Base-by-base conservation (phyloP, 2,888 invertebrate species). In the Mimachlamys varia region DNA sequence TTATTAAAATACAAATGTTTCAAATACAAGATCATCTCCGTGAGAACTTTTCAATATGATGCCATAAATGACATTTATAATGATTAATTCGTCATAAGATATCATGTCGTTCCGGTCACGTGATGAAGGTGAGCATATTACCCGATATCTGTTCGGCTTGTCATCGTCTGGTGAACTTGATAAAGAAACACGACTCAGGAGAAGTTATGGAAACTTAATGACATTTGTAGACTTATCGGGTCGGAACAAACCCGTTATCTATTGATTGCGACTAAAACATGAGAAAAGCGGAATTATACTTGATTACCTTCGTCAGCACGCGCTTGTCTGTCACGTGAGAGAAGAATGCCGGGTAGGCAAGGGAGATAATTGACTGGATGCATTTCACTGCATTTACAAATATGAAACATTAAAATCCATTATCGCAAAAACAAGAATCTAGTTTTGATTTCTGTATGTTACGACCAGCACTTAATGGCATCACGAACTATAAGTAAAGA, bases 31-130 rank as follows among this genome's bases (percentile, higher is more conserved):
- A 76, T 76, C 76, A 76, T 76, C 76, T 33, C 76, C 76, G 76
- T 76, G 76, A 76, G 76, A 76, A 76, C 76, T 76, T 76, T 76
- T 17, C 76, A 76, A 76, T 76, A 22, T 76, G 76, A 76, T 76
- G 76, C 33, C 76, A 76, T 76, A 76, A 76, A 76, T 76, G 76
- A 76, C 76, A 76, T 76, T 76, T 76, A 76, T 76, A 76, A 33
- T 76, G 76, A 76, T 76, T 76, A 76, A 76, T 76, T 76, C 22
- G 76, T 76, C 76, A 76, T 76, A 27, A 33, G 76, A 76, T 76
- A 76, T 33, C 76, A 76, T 33, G 76, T 22, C 76, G 76, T 76
- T 76, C 76, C 76, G 76, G 76, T 76, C 33, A 76, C 76, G 33
- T 76, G 76, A 76, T 76, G 4, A 1, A 76, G 76, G 76, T 76